These are phyloP conservation scores for Channa striata DNA, from an alignment of 2,797 vertebrate genomes.

Conservation along the genomic window DNA sequence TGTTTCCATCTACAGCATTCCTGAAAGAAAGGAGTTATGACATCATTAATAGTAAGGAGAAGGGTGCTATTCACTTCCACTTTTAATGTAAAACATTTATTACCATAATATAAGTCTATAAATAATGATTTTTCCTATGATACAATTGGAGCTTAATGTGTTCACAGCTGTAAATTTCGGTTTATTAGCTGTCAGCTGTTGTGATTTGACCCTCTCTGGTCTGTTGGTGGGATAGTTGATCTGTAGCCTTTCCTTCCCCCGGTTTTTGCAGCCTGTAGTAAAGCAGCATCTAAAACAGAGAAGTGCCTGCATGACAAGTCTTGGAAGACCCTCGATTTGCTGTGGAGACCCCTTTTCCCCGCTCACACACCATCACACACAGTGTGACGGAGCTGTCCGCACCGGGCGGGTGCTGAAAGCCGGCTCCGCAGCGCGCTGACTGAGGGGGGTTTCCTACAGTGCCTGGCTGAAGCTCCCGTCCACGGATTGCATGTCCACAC, in stretches of 20 bases:
- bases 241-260: neutral
- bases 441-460: neutral
- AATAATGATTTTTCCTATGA: no score
- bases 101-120: neutral
- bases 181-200: neutral
- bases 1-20: conserved; percentile 95
- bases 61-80: neutral
- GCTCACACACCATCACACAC: conserved; percentile 13
- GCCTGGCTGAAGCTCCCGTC: conserved; percentile 1
- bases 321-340: conserved; percentile 33
- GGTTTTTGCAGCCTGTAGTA: conserved; percentile 9
- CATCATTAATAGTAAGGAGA: conserved; percentile 18
- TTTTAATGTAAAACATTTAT: neutral
- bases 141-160: no score
- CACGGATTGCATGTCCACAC: conserved; percentile 26
- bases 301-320: conserved; percentile 39
- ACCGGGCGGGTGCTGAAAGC: conserved; percentile 57
- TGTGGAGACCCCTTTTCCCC: neutral
- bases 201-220: neutral
- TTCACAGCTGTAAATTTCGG: neutral
- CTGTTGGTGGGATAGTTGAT: conserved; percentile 1
- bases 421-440: conserved; percentile 12
- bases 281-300: conserved; percentile 27
- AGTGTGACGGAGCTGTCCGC: conserved; percentile 58
- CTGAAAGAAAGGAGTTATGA: conserved; percentile 78